A percentile compares a stretch with the other conserved stretches of the same genome.
These are phyloP conservation scores for Phrynosoma blainvillii DNA, from an alignment of 2,113 vertebrate genomes.

Conservation along the genomic window DNA sequence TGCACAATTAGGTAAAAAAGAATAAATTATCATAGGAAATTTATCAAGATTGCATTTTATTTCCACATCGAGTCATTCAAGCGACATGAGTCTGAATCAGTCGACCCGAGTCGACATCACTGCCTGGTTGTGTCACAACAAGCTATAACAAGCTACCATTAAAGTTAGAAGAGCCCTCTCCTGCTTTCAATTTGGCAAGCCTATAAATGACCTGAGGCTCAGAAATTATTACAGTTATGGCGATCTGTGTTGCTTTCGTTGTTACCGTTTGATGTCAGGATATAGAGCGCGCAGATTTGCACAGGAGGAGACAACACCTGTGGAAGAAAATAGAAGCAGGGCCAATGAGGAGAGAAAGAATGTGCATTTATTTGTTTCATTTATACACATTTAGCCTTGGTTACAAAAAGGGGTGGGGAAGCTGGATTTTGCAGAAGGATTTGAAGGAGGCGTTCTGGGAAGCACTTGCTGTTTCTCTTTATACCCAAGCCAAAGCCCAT, in stretches of 20 bases:
- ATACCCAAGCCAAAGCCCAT: slow-evolving; percentile 1
- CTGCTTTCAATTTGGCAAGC: too few species aligned
- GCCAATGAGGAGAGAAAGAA: not conserved
- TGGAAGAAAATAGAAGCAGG: not conserved
- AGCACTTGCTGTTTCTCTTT: not conserved
- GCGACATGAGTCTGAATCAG: too few species aligned
- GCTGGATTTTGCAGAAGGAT: not conserved
- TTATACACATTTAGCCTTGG: not conserved
- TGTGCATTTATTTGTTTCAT: not conserved
- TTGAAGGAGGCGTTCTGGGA: not conserved
- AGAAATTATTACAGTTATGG: not conserved
- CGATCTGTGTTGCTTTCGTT: not conserved
- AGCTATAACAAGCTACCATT: too few species aligned
- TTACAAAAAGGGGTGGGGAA: not conserved
- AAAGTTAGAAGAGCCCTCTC: too few species aligned
- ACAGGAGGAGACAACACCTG: not conserved
- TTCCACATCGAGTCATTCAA: too few species aligned
- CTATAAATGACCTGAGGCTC: not conserved
- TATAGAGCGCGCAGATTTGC: too few species aligned
- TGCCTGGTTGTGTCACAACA: too few species aligned
- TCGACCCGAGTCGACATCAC: too few species aligned
- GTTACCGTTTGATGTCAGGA: not conserved
- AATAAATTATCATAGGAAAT: too few species aligned
- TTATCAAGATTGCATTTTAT: too few species aligned
- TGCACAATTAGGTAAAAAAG: too few species aligned